phyloP scores from a whole-genome alignment of 2,888 invertebrate species.

The Himalopsyche anomala region DNA sequence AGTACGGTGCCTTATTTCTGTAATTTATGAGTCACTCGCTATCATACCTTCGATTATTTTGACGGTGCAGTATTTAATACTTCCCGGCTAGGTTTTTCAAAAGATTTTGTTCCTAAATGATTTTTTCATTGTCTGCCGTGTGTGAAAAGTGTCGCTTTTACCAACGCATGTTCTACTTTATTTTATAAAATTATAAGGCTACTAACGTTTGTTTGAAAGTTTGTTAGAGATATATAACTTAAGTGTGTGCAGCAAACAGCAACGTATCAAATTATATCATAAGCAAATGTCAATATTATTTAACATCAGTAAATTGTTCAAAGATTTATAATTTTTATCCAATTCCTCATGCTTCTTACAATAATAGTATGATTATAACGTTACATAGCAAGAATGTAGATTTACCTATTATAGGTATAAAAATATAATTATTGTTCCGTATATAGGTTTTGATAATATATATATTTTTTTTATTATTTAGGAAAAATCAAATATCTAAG shows the following conservation, averaged over 20 bases:
- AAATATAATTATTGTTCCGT: no score
- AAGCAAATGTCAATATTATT: neutral
- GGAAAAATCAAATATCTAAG: no score
- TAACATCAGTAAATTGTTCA: neutral
- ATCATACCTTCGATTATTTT: no score
- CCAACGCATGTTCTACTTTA: slow-evolving; percentile 29
- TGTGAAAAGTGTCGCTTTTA: slow-evolving; percentile 20
- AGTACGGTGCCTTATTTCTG: no score
- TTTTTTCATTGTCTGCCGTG: slow-evolving; percentile 2
- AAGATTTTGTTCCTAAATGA: slow-evolving; percentile 33
- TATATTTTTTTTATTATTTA: neutral
- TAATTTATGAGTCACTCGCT: no score
- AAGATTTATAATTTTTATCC: neutral
- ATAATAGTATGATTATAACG: no score
- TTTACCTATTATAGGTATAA: no score
- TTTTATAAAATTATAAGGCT: slow-evolving; percentile 10
- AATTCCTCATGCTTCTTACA: neutral
- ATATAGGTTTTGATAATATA: neutral
- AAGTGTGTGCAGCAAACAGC: neutral
- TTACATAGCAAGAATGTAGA: no score
- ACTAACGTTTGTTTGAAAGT: slow-evolving; percentile 7
- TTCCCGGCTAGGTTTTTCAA: neutral
- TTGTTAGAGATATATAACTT: neutral
- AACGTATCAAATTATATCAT: slow-evolving; percentile 31
- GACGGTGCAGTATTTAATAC: neutral